Evolutionary conservation across 2,113 vertebrate species (phyloP).

Genomic region (Chrysochloris asiatica): DNA sequence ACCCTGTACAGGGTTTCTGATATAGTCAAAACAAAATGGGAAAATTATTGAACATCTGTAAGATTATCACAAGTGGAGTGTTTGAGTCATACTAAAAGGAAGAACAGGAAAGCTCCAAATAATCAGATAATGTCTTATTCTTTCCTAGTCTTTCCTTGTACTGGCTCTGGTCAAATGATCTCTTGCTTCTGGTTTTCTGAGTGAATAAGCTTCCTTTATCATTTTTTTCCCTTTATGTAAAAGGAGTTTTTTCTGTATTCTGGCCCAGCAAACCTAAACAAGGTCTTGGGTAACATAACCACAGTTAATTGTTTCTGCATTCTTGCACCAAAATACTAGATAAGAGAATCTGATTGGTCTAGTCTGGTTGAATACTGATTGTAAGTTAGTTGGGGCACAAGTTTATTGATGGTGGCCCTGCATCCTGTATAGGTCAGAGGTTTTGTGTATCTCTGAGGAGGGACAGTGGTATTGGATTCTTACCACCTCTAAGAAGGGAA

Average conservation of each 20-base stretch:
- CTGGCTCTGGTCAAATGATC: background rate
- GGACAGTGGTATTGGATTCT: background rate
- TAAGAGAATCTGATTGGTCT: background rate
- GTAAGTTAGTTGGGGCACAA: background rate
- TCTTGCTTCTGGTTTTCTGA: background rate
- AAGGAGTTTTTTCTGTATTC: no score
- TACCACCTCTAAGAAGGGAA: background rate
- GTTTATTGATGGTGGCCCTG: no score
- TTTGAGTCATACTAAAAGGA: background rate
- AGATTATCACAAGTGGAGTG: background rate
- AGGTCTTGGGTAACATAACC: accelerated
- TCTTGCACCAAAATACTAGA: background rate
- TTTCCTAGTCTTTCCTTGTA: background rate
- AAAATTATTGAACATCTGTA: background rate
- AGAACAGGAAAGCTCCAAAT: background rate
- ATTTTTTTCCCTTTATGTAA: background rate
- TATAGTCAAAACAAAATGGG: no score
- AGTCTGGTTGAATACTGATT: background rate
- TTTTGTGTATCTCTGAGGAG: accelerated
- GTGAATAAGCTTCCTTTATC: accelerated
- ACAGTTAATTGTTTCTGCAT: background rate
- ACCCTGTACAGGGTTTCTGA: no score
- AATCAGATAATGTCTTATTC: background rate
- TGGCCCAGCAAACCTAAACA: accelerated
- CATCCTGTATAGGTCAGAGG: background rate